A percentile compares a stretch with the other conserved stretches of the same genome.
These are phyloP conservation scores for Gonatopus flavifemur DNA, from an alignment of 1,140 invertebrate genomes.

Conservation along the genomic window DNA sequence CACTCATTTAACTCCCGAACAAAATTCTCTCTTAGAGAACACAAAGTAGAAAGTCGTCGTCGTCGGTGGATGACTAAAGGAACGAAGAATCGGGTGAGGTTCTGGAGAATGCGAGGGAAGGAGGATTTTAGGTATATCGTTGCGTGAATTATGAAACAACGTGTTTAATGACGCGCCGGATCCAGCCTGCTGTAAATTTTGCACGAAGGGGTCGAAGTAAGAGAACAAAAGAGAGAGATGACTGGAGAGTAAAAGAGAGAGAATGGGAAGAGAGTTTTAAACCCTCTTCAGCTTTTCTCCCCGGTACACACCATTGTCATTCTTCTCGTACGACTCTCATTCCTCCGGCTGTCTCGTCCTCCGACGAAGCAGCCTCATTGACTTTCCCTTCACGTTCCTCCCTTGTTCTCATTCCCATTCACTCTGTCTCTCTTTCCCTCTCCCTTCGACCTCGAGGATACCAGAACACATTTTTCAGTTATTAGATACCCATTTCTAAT, in stretches of 20 bases:
- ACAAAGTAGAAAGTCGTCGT: too few relatives aligned
- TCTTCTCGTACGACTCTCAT: conserved; percentile 33
- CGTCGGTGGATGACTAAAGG: not conserved
- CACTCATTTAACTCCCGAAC: too few relatives aligned
- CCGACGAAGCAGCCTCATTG: conserved; percentile 19
- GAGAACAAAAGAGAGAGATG: conserved; percentile 1
- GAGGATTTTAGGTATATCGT: conserved; percentile 19
- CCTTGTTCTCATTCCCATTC: not conserved
- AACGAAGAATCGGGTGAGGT: conserved; percentile 6
- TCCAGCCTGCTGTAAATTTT: conserved; percentile 49
- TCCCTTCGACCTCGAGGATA: conserved; percentile 12
- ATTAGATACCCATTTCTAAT: conserved; percentile 43
- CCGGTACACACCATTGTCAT: conserved; percentile 43
- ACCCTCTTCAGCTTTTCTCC: conserved; percentile 38
- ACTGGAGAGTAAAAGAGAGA: too few relatives aligned
- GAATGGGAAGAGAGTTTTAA: conserved; percentile 47
- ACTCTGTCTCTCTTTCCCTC: conserved; percentile 9
- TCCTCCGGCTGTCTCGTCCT: conserved; percentile 24
- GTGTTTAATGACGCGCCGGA: conserved; percentile 57
- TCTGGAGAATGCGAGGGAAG: not conserved
- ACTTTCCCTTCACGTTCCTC: conserved; percentile 28
- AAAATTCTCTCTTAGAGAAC: too few relatives aligned
- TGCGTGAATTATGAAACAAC: conserved; percentile 57
- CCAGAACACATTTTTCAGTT: conserved; percentile 38
- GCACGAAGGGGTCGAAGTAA: conserved; percentile 30